phyloP scores from a whole-genome alignment of 2,888 invertebrate species.

The Caenorhabditis panamensis region DNA sequence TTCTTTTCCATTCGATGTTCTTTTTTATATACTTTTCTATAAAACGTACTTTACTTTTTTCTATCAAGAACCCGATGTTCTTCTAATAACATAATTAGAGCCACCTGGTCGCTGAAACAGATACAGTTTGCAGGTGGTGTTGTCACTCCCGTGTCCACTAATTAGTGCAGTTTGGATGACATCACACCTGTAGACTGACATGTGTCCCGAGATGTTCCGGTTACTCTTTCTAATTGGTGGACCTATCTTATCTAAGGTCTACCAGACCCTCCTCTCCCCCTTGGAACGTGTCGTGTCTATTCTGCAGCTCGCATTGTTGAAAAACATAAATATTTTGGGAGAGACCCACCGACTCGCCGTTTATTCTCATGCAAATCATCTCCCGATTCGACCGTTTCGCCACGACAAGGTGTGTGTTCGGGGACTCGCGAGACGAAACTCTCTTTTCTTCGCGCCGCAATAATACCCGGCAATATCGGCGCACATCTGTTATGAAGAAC shows the following conservation, averaged over 20 bases:
- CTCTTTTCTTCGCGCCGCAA: too few species aligned
- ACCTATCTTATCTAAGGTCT: too few species aligned
- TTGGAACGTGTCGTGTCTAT: background rate
- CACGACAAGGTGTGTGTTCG: background rate
- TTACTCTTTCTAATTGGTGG: background rate
- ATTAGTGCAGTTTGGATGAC: background rate
- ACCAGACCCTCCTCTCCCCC: background rate
- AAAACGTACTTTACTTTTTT: slow-evolving; percentile 2
- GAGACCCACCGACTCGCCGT: background rate
- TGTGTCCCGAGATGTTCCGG: slow-evolving; percentile 2
- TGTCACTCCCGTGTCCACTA: slow-evolving; percentile 1
- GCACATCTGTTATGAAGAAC: slow-evolving; percentile 44
- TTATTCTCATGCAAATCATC: slow-evolving; percentile 6
- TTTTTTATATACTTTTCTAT: background rate
- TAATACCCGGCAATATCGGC: slow-evolving; percentile 35
- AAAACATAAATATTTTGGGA: slow-evolving; percentile 6
- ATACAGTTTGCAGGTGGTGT: background rate
- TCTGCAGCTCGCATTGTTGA: background rate
- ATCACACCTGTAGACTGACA: background rate
- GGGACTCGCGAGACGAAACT: too few species aligned
- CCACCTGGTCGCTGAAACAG: background rate
- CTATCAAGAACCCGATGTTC: background rate
- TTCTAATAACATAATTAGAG: background rate
- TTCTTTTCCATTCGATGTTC: background rate
- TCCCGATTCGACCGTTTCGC: background rate